Evolutionary conservation across 2,113 vertebrate genomes (phyloP), one percentile per base, ranked within the genome.

Genomic region (Pelecanus crispus): DNA sequence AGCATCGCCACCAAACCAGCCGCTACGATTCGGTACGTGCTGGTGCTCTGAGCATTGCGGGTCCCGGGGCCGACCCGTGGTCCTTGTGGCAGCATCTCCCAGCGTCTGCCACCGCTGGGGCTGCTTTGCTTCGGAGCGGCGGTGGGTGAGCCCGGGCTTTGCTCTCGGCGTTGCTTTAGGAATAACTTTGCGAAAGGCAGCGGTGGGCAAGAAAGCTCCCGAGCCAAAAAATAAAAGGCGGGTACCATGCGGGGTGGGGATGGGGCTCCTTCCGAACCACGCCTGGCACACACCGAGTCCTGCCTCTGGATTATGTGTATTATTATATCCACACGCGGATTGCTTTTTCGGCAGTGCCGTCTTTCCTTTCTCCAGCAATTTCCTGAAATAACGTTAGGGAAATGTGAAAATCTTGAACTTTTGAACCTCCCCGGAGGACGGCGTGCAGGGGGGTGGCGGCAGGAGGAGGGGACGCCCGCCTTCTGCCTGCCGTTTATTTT

Each of bases 341-440:
- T 29, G 90, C 86, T 36, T 92, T 96, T 90, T 92, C 94, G 90
- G 95, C 94, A 89, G 90, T n/a, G 67, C 92, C 50, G 84, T 84
- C 84, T 92, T 91, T 73, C 77, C 92, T 95, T 96, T 96, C 94
- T 85, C 92, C 63, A 71, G 85, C 84, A 92, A 82, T 81, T 65
- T 59, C 81, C 83, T 96, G 95, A 92, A 94, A 95, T 62, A 91
- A 95, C 63, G 75, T 68, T 95, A 65, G 36, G 50, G 86, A 95
- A 94, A 95, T 92, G 86, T 71, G 81, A 94, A 92, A 95, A 94
- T 88, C 62, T 34, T 87, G 94, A 84, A 94, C 75, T 97, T 92
- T 92, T 94, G 92, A 97, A 96, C 66, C 93, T 97, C 97, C 92
- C 94, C 5, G 26, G 95, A 97, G 97, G 97, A 98, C n/a, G 21